phyloP scores from a whole-genome alignment of 2,888 invertebrate species.

The Neria commutata region DNA sequence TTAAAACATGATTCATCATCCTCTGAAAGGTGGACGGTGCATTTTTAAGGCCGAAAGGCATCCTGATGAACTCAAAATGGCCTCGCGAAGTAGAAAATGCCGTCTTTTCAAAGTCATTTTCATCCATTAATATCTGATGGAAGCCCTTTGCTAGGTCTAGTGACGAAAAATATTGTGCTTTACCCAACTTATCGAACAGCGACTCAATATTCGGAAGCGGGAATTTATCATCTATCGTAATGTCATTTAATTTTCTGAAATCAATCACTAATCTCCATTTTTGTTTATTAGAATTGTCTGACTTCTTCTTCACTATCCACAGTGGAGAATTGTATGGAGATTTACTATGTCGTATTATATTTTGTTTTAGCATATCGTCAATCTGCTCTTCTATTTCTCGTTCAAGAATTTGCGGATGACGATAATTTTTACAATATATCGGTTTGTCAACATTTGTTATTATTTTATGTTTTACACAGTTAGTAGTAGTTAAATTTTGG shows the following conservation, averaged over 20 bases:
- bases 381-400: not conserved
- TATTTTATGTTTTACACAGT: not conserved
- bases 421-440: not conserved
- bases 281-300: slow-evolving; percentile 11
- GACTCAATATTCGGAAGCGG: slow-evolving; percentile 22
- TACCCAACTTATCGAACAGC: slow-evolving; percentile 22
- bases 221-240: slow-evolving; percentile 20
- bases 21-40: slow-evolving; percentile 31
- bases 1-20: too few species aligned
- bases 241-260: slow-evolving; percentile 10
- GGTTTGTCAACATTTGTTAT: not conserved
- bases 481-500: not conserved
- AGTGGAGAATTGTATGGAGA: slow-evolving; percentile 19
- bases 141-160: slow-evolving; percentile 29
- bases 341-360: slow-evolving; percentile 12
- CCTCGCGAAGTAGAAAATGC: slow-evolving; percentile 25
- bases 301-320: slow-evolving; percentile 19
- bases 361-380: slow-evolving; percentile 4
- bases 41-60: slow-evolving; percentile 32
- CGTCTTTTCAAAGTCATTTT: slow-evolving; percentile 26
- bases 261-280: slow-evolving; percentile 21
- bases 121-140: slow-evolving; percentile 28
- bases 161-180: slow-evolving; percentile 27
- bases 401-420: not conserved
- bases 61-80: slow-evolving; percentile 28